phyloP scores from a whole-genome alignment of 2,113 vertebrate species.

The Anarhynchus alexandrinus region DNA sequence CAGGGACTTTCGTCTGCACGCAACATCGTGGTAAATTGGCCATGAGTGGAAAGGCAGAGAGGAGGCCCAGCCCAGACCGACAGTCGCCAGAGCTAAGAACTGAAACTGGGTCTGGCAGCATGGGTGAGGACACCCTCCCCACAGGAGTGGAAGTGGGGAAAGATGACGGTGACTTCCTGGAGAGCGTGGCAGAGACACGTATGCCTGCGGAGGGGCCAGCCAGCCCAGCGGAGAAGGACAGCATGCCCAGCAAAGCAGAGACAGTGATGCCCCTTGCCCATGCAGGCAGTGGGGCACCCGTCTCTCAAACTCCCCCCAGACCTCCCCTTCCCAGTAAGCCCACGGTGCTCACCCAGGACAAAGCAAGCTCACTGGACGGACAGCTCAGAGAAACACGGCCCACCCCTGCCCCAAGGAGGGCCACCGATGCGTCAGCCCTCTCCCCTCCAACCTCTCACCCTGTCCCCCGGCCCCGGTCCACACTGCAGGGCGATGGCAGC shows the following conservation, averaged over 20 bases:
- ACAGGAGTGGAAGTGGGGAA: background rate
- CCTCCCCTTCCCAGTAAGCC: slow-evolving; percentile 71
- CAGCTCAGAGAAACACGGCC: slow-evolving; percentile 57
- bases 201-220: background rate
- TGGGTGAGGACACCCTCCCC: background rate
- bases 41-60: slow-evolving; percentile 57
- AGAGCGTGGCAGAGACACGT: background rate
- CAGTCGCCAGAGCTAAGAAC: slow-evolving; percentile 6
- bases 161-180: background rate
- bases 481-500: slow-evolving; percentile 41
- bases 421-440: background rate
- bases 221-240: background rate
- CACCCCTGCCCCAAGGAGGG: slow-evolving; percentile 74
- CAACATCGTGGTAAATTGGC: slow-evolving; percentile 78
- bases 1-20: slow-evolving; percentile 84
- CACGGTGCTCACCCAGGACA: slow-evolving; percentile 36
- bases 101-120: background rate
- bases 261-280: background rate
- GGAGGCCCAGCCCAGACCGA: slow-evolving; percentile 53
- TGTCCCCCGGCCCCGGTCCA: slow-evolving; percentile 67
- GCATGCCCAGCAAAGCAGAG: background rate
- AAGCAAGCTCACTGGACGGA: background rate
- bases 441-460: slow-evolving; percentile 57
- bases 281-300: fast-evolving
- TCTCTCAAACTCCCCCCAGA: slow-evolving; percentile 53